Evolutionary conservation across 1,140 invertebrate genomes (phyloP), one percentile per base, ranked within the genome.

Genomic region (Lutraria rhynchaena): DNA sequence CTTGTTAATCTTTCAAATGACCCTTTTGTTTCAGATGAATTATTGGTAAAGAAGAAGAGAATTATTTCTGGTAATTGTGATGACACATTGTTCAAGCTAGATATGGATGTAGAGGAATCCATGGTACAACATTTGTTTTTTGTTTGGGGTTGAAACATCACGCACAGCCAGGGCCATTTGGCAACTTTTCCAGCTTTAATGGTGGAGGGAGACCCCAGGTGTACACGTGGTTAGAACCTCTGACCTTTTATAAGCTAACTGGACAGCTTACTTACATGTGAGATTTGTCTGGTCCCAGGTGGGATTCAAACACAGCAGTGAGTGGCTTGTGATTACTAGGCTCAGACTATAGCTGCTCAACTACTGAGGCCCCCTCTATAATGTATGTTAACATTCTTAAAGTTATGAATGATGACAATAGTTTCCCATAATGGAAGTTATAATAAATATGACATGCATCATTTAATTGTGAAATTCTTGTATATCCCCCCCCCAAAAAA

Each of bases 31-130:
- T 9, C 15, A 67, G 63, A 49, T n/a, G 29, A 51, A 1, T 49
- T 67, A 15, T 46, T 49, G 19, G n/a, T 67, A 41, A 29, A 49
- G 63, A 67, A 67, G 24, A 24, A 46, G 9, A 67, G 49, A 19
- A 13, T 46, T 29, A 22, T 67, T 13, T 19, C 44, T 31, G 63
- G 63, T 0, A 29, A 46, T 4, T 67, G 63, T 67, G 63, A 41
- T 27, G 3, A 49, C 13, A 22, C 49, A 0, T 22, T 46, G 27
- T 67, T 67, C 33, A 13, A 67, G 24, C 63, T 67, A 19, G 31
- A 67, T 3, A 67, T 67, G 63, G 17, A 51, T 17, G 44, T 67
- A 46, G 44, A 67, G 4, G 63, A 67, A 29, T 51, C 63, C 44
- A 51, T 51, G 41, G 63, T 67, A 67, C 13, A 19, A 55, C 7